These are phyloP conservation scores for Setipinna tenuifilis DNA, from an alignment of 2,797 vertebrate genomes.

Conservation along the genomic window DNA sequence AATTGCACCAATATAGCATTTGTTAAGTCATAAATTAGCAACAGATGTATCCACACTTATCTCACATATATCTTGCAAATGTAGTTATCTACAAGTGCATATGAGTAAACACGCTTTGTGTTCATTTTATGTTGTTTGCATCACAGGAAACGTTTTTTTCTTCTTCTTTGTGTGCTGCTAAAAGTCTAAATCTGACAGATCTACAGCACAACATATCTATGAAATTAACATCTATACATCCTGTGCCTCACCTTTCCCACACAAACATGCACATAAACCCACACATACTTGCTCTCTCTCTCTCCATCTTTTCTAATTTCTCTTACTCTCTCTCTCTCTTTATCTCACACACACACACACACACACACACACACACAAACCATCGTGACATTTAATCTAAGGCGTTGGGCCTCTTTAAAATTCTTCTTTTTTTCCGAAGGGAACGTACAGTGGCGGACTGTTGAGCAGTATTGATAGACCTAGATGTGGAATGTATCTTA, in stretches of 20 bases:
- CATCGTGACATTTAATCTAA: slow-evolving; percentile 39
- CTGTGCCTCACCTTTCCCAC: slow-evolving; percentile 28
- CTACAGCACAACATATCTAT: slow-evolving; percentile 52
- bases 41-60: slow-evolving; percentile 39
- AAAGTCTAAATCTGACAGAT: slow-evolving; percentile 29
- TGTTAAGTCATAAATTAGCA: slow-evolving; percentile 62
- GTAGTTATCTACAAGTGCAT: slow-evolving; percentile 72
- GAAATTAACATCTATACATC: slow-evolving; percentile 63
- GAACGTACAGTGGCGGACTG: slow-evolving; percentile 13
- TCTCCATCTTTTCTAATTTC: too few relatives aligned
- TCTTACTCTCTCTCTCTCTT: too few relatives aligned
- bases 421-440: slow-evolving; percentile 8
- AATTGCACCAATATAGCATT: slow-evolving; percentile 53
- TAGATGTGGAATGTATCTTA: slow-evolving; percentile 69
- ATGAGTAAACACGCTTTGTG: slow-evolving; percentile 54
- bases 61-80: slow-evolving; percentile 69
- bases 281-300: slow-evolving; percentile 40
- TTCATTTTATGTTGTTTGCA: slow-evolving; percentile 56
- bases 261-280: slow-evolving; percentile 44
- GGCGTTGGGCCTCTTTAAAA: slow-evolving; percentile 57
- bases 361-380: slow-evolving; percentile 56
- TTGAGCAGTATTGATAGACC: slow-evolving; percentile 25
- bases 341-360: not conserved
- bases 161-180: slow-evolving; percentile 56
- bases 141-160: slow-evolving; percentile 55